Evolutionary conservation across 2,888 invertebrate species (phyloP).

Genomic region (Drosophila kanekoi): DNA sequence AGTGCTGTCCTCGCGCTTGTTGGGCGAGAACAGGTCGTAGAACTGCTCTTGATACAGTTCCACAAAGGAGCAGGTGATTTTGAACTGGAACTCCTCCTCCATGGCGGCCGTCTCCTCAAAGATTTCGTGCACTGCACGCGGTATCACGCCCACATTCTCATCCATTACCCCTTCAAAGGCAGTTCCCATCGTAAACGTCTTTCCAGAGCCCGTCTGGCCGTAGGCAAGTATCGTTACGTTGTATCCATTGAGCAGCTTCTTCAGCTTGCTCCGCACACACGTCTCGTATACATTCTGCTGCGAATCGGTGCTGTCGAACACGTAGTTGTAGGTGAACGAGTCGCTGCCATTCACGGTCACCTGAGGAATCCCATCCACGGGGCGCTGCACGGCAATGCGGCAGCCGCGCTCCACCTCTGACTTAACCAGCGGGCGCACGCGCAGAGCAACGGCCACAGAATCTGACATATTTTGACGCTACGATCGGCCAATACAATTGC

Average conservation of each 20-base stretch:
- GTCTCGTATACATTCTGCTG: slow-evolving; percentile 91
- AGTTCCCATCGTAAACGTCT: slow-evolving; percentile 97
- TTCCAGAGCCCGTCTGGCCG: slow-evolving; percentile 97
- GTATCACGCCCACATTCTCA: slow-evolving; percentile 93
- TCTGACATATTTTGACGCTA: slow-evolving; percentile 22
- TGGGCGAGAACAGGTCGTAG: slow-evolving; percentile 91
- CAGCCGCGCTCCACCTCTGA: slow-evolving; percentile 91
- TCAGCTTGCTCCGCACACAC: slow-evolving; percentile 90
- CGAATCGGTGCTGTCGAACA: slow-evolving; percentile 89
- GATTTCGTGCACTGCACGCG: slow-evolving; percentile 93
- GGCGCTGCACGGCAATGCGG: slow-evolving; percentile 89
- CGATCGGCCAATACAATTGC: not conserved
- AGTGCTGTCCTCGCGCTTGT: slow-evolving; percentile 89
- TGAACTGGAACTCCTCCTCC: slow-evolving; percentile 87
- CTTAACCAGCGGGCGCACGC: slow-evolving; percentile 92
- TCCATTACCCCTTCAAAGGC: slow-evolving; percentile 88
- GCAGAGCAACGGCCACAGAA: slow-evolving; percentile 88
- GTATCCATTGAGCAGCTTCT: slow-evolving; percentile 93
- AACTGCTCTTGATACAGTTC: slow-evolving; percentile 96
- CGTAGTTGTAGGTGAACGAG: slow-evolving; percentile 93
- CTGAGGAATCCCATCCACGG: slow-evolving; percentile 88
- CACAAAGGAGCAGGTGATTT: slow-evolving; percentile 92
- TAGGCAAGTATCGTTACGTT: slow-evolving; percentile 97
- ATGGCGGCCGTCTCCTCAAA: slow-evolving; percentile 88
- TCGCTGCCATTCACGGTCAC: slow-evolving; percentile 89